A percentile compares a stretch with the other conserved stretches of the same genome.
Evolutionary conservation across 1,140 invertebrate genomes (phyloP).

Genomic region (Ceratosolen fusciceps): DNA sequence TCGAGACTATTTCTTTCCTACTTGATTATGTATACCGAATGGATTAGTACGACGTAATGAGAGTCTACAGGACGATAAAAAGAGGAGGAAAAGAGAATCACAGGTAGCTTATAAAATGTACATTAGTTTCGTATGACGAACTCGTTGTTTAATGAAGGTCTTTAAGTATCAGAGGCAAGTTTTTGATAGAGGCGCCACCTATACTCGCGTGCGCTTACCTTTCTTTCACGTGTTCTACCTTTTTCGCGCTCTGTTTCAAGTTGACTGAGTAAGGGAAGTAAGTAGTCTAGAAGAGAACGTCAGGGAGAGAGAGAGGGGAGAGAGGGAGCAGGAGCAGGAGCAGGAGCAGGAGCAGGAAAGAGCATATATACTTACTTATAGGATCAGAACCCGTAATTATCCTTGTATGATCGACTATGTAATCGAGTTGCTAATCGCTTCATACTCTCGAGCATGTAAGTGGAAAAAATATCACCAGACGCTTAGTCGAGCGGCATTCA

Average conservation of each 20-base stretch:
- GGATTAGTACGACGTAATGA: neutral
- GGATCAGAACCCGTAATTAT: constrained; percentile 16
- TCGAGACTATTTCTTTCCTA: neutral
- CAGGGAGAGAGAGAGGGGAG: too few species aligned
- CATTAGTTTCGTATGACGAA: neutral
- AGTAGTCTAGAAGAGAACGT: too few species aligned
- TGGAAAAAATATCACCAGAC: constrained; percentile 23
- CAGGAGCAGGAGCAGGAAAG: too few species aligned
- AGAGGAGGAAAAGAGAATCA: neutral
- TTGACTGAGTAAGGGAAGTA: neutral
- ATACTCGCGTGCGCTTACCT: neutral
- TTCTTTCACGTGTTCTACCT: constrained; percentile 46
- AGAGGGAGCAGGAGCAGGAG: too few species aligned
- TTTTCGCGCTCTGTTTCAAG: constrained; percentile 22
- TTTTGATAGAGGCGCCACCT: neutral
- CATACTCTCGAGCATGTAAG: constrained; percentile 4
- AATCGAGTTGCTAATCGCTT: constrained; percentile 41
- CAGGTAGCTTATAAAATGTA: neutral
- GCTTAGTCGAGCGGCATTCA: neutral
- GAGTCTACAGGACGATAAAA: neutral
- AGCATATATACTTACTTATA: neutral
- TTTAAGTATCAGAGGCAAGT: neutral
- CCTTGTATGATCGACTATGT: constrained; percentile 36
- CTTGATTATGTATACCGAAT: neutral
- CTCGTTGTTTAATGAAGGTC: neutral